Evolutionary conservation across 2,113 vertebrate species (phyloP), one percentile per base, ranked within the genome.

Genomic region (Sylvietta virens): DNA sequence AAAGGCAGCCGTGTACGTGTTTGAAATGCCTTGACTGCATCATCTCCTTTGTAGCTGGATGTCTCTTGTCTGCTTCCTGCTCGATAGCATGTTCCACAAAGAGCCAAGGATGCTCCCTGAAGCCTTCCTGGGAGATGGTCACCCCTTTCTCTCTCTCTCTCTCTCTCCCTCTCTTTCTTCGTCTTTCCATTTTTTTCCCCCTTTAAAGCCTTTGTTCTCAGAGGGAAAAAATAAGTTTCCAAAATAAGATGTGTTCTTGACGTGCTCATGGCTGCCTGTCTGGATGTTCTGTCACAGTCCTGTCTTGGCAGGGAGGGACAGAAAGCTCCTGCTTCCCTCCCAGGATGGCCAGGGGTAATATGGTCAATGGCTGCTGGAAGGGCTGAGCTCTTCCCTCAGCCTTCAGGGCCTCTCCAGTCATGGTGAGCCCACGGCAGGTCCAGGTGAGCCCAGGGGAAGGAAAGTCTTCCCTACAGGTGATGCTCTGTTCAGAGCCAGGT

Each of bases 221-320:
- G 70, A 67, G 70, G 82, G 60, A 33, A 11, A 35, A 88, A 80
- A 64, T 57, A 67, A 89, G 86, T 94, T 95, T 94, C 87, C 85
- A 77, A 92, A 91, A 84, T 45, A 74, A 87, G 79, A 58, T 0
- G 0, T 77, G 62, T 94, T 89, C 81, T 77, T 70, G 73, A 77
- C 18, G 9, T 67, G 48, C 66, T 79, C 28, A 7, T 6, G 44
- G 51, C 48, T 33, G 53, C 88, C 45, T 2, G 1, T 67, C 88
- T 92, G 65, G 88, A 97, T 98, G 98, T 98, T 98, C 98, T 94
- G 56, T 96, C 96, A 60, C 94, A 81, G 97, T 93, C 97, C 93
- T 90, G 97, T 97, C 96, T 94, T 95, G 76, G 54, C 54, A n/a
- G 48, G 60, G 69, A 71, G 92, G 91, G 87, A 91, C 79, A 86